These are phyloP conservation scores for Cynodonichthys magdalenae DNA, from an alignment of 2,797 vertebrate genomes.

Conservation along the genomic window DNA sequence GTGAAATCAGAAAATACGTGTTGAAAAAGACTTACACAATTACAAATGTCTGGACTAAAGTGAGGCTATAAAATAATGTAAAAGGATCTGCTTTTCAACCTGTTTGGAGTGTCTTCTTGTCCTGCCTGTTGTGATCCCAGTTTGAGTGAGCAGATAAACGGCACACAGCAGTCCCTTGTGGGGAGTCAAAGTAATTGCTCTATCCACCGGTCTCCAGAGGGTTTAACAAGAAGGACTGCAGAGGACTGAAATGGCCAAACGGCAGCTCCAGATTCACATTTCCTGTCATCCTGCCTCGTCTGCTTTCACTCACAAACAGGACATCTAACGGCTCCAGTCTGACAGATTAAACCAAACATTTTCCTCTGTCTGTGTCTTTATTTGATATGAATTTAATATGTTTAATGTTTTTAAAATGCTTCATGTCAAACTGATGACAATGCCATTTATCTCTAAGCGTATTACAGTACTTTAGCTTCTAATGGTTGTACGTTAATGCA, in stretches of 20 bases:
- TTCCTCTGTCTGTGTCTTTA: not conserved
- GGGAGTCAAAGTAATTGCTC: constrained; percentile 68
- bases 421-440: too few species aligned
- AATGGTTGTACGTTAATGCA: constrained; percentile 36
- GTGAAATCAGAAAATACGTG: constrained; percentile 22
- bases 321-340: not conserved
- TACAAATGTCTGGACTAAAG: constrained; percentile 16
- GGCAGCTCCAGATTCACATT: constrained; percentile 27
- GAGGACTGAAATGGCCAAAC: constrained; percentile 29
- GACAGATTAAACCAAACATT: not conserved
- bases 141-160: constrained; percentile 35
- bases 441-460: constrained; percentile 23
- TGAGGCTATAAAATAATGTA: constrained; percentile 28
- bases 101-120: constrained; percentile 24
- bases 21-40: constrained; percentile 5
- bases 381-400: not conserved
- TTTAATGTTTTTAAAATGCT: not conserved
- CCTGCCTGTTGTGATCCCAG: constrained; percentile 33
- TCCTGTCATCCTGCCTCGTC: constrained; percentile 18
- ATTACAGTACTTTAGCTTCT: constrained; percentile 15
- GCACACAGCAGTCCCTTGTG: constrained; percentile 75
- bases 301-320: constrained; percentile 12
- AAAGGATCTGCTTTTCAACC: constrained; percentile 19
- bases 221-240: constrained; percentile 23
- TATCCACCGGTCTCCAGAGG: constrained; percentile 52